phyloP scores from a whole-genome alignment of 2,888 invertebrate genomes.

The Lagria hirta region DNA sequence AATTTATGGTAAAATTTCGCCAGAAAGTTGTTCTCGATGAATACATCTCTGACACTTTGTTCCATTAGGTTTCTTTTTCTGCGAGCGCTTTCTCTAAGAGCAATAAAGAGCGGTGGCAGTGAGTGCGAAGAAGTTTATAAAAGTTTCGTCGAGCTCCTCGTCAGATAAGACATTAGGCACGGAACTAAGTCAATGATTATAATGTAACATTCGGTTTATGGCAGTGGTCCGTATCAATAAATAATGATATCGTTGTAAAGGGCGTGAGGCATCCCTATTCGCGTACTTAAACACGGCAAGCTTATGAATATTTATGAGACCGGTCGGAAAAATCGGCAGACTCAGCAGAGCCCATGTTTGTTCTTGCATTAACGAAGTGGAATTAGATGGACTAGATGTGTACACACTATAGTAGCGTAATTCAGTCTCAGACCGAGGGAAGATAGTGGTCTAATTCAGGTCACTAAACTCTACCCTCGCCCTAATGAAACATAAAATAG shows the following conservation, averaged over 20 bases:
- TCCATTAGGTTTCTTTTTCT: no score
- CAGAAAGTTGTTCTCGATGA: no score
- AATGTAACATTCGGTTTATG: no score
- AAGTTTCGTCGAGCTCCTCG: no score
- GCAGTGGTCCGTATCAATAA: conserved; percentile 1
- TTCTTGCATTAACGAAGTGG: conserved; percentile 18
- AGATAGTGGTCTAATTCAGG: conserved; percentile 27
- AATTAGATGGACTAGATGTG: conserved; percentile 26
- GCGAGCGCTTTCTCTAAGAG: no score
- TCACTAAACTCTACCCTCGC: conserved; percentile 28
- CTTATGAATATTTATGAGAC: conserved; percentile 14
- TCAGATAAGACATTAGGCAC: no score
- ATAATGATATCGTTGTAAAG: conserved; percentile 1
- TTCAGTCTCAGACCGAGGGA: conserved; percentile 15
- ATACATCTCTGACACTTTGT: no score
- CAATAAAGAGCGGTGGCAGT: no score
- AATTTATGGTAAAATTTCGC: no score
- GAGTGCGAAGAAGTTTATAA: no score
- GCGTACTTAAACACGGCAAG: not conserved
- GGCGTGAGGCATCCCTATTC: no score
- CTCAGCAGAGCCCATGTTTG: conserved; percentile 18
- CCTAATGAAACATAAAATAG: conserved; percentile 28
- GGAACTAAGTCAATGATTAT: no score
- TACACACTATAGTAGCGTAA: conserved; percentile 25
- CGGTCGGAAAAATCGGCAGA: conserved; percentile 4